Percentiles rank a stretch among this genome's conserved stretches.
Evolutionary conservation across 2,888 invertebrate genomes (phyloP).

Genomic region (Agrochola circellaris): DNA sequence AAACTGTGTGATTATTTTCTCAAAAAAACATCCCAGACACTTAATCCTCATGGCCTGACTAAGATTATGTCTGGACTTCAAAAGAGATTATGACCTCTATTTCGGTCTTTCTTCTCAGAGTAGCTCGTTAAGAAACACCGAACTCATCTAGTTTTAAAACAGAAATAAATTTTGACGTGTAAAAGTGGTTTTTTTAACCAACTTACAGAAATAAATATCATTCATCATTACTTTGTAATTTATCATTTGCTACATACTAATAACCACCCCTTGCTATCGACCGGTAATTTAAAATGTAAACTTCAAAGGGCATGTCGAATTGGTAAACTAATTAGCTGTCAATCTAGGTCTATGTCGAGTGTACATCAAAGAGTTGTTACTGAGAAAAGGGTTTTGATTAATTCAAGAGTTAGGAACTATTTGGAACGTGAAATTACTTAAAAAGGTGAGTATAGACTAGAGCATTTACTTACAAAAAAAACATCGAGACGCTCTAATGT

Average conservation of each 20-base stretch:
- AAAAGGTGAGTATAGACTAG: no score
- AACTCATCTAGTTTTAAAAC: background rate
- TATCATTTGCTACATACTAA: background rate
- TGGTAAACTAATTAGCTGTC: slow-evolving; percentile 17
- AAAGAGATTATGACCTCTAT: background rate
- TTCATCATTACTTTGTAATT: background rate
- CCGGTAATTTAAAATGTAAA: slow-evolving; percentile 1
- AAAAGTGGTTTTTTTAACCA: background rate
- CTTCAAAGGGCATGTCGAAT: slow-evolving; percentile 22
- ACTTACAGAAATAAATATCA: background rate
- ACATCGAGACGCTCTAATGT: no score
- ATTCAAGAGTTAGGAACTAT: background rate
- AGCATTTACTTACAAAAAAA: no score
- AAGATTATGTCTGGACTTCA: background rate
- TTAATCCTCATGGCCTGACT: background rate
- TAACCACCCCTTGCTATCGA: slow-evolving; percentile 4
- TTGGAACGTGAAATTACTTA: background rate
- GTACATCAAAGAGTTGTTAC: slow-evolving; percentile 16
- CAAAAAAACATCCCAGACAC: background rate
- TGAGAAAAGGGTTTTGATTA: background rate
- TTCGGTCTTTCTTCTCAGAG: background rate
- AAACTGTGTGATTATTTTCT: background rate
- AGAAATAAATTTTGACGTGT: background rate
- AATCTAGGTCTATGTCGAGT: slow-evolving; percentile 36
- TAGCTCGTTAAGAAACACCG: background rate